Evolutionary conservation across 2,797 vertebrate genomes (phyloP), one percentile per base, ranked within the genome.

Genomic region (Bryconaethiops microstoma): DNA sequence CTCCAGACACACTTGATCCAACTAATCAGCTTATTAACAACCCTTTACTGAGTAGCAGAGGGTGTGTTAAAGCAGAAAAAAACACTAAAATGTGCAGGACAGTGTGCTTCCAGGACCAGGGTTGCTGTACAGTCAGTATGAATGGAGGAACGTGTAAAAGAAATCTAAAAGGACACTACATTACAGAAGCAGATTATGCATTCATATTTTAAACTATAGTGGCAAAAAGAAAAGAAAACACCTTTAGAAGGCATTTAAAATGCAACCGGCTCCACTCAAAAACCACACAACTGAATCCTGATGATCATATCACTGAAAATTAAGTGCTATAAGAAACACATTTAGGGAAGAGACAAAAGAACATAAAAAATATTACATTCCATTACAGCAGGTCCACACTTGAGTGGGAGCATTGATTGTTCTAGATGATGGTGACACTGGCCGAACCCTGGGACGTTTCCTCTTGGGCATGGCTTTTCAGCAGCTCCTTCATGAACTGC

Each of bases 401-500:
- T 16, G 65, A 70, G 73, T 52, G 21, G n/a, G 9, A 42, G 45
- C 23, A 48, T 62, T 72, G 75, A 78, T 74, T 62, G 62, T 74
- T 74, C 92, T 90, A 99, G 90, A 99, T 99, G 88, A 99, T 97
- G 78, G 98, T 99, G 85, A 99, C 96, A 1, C 94, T 98, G 17
- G 97, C 94, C 1, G 96, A 94, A 0, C 96, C 92, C 89, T 97
- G 97, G 23, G 91, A 90, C 55, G 94, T 94, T 90, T 98, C 97
- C 87, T 98, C 97, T 5, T 95, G 96, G 84, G 95, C 96, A 65
- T 96, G 97, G 89, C 94, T 98, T 92, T 97, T 97, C 83, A 96
- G 90, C 81, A 99, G 95, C 91, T 99, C 97, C 89, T 94, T 97
- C 88, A 98, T 96, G 91, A 99, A 99, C 89, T 98, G 98, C 95